These are phyloP conservation scores for Hirudo medicinalis DNA, from an alignment of 1,140 invertebrate genomes.

Conservation along the genomic window DNA sequence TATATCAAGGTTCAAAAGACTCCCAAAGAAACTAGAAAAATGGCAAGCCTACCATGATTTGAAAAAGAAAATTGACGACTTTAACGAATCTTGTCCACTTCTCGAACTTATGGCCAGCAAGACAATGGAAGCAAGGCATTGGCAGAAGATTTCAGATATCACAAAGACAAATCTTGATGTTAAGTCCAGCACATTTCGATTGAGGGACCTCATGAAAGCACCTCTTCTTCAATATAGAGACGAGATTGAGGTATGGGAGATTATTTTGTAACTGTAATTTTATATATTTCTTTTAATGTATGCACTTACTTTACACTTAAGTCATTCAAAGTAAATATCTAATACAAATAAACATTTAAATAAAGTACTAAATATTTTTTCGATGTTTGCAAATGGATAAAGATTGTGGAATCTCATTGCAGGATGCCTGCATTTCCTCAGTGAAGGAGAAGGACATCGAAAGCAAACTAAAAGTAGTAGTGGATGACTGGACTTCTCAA, in stretches of 20 bases:
- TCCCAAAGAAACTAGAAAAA: constrained; percentile 86
- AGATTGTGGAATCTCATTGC: background rate
- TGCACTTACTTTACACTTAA: no score
- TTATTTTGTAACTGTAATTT: background rate
- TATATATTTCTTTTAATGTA: background rate
- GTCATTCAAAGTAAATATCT: no score
- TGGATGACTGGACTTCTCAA: constrained; percentile 83
- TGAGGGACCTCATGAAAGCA: constrained; percentile 90
- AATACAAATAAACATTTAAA: no score
- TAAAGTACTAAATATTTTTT: no score
- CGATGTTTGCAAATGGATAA: no score
- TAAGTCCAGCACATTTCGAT: constrained; percentile 77
- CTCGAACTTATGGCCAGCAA: constrained; percentile 92
- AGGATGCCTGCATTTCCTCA: constrained; percentile 89
- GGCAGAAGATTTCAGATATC: constrained; percentile 84
- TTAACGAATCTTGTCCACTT: constrained; percentile 88
- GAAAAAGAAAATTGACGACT: constrained; percentile 91
- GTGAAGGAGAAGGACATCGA: constrained; percentile 97
- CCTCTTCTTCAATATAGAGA: constrained; percentile 81
- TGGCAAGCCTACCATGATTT: constrained; percentile 91
- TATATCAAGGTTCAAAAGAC: constrained; percentile 56
- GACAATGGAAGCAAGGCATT: constrained; percentile 90
- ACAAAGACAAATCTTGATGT: constrained; percentile 77
- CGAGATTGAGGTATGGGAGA: constrained; percentile 60
- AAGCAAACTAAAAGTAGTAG: constrained; percentile 81